phyloP scores from a whole-genome alignment of 1,140 invertebrate species.

The Drosophila ironensis region DNA sequence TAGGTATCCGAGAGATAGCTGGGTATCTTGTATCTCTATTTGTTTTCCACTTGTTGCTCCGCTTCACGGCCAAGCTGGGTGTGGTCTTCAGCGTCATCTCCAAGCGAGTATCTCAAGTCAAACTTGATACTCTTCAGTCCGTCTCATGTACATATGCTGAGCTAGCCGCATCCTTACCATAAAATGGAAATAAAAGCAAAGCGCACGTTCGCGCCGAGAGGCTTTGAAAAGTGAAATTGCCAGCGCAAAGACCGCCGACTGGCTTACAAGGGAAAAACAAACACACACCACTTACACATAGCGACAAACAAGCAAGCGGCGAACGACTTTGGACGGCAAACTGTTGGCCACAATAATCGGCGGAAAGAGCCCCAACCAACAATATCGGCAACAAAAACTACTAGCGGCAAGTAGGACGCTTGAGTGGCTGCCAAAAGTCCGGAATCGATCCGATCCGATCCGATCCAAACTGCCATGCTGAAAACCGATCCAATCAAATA shows the following conservation, averaged over 20 bases:
- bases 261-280: not conserved
- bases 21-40: constrained; percentile 22
- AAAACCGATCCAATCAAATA: constrained; percentile 11
- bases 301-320: constrained; percentile 35
- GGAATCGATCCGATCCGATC: constrained; percentile 20
- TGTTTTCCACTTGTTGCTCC: not conserved
- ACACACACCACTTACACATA: constrained; percentile 44
- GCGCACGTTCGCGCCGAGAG: not conserved
- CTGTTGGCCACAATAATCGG: constrained; percentile 63
- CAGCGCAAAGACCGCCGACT: constrained; percentile 11
- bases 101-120: not conserved
- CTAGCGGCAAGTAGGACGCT: constrained; percentile 50
- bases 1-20: constrained; percentile 7
- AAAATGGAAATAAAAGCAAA: too few relatives aligned
- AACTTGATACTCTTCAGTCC: too few relatives aligned
- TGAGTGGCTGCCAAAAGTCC: constrained; percentile 48
- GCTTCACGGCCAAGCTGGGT: constrained; percentile 5
- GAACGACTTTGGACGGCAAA: constrained; percentile 12
- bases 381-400: constrained; percentile 17
- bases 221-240: constrained; percentile 27
- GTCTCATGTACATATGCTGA: too few relatives aligned
- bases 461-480: too few relatives aligned
- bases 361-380: too few relatives aligned
- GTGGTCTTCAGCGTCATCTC: constrained; percentile 9
- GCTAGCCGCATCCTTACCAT: too few relatives aligned